phyloP scores from a whole-genome alignment of 2,888 invertebrate genomes.

The Leucophenga maculata region DNA sequence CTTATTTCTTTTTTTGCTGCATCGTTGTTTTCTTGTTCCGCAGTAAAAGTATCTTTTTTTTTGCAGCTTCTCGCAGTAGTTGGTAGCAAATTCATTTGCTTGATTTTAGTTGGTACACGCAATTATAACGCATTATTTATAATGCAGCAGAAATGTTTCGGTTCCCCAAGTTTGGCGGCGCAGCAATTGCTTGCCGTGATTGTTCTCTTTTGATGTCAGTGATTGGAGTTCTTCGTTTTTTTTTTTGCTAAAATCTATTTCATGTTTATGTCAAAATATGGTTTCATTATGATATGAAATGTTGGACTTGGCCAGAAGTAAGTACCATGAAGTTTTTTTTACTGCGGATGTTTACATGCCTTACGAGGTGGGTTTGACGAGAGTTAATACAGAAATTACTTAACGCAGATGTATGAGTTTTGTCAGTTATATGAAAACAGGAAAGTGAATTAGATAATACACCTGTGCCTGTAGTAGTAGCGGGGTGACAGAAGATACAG shows the following conservation, averaged over 20 bases:
- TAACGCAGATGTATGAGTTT: too few species aligned
- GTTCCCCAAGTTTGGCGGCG: not conserved
- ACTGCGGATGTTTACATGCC: conserved; percentile 15
- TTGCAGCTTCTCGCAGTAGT: not conserved
- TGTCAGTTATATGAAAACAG: too few species aligned
- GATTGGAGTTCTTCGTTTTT: conserved; percentile 33
- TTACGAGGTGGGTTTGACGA: too few species aligned
- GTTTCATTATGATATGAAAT: conserved; percentile 52
- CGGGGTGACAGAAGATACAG: too few species aligned
- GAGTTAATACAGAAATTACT: too few species aligned
- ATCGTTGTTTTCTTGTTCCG: conserved; percentile 7
- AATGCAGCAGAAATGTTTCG: conserved; percentile 5
- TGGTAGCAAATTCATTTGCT: conserved; percentile 10
- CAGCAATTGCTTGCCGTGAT: not conserved
- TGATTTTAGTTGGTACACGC: conserved; percentile 15
- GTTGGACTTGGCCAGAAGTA: too few species aligned
- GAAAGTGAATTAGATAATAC: too few species aligned
- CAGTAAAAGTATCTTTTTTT: too few species aligned
- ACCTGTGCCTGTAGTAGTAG: too few species aligned
- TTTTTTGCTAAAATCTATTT: conserved; percentile 58
- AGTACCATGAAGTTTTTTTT: conserved; percentile 22
- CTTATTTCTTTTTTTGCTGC: not conserved
- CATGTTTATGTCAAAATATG: conserved; percentile 65
- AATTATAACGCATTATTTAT: conserved; percentile 24
- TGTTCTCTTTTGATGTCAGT: conserved; percentile 35